phyloP scores from a whole-genome alignment of 37 sponge, comb jelly and placozoan genomes.

The Lycopodina hypogea region DNA sequence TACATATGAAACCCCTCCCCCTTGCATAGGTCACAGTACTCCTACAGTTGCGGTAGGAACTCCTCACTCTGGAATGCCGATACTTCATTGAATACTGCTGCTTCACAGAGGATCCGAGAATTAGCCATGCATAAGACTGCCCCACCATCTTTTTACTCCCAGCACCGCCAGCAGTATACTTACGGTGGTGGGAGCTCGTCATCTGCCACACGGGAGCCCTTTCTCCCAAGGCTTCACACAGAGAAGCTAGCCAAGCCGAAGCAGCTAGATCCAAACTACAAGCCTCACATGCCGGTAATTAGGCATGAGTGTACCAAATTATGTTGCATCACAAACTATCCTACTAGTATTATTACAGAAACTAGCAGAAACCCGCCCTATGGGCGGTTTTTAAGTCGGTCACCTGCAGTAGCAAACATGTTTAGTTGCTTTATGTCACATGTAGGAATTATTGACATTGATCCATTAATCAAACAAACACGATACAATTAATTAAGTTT shows the following conservation, averaged over 20 bases:
- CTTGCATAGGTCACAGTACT: constrained; percentile 70
- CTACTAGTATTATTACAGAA: no score
- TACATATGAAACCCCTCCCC: background rate
- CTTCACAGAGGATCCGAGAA: constrained; percentile 28
- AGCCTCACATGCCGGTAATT: constrained; percentile 57
- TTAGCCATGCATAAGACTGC: constrained; percentile 64
- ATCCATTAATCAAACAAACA: no score
- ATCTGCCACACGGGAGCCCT: constrained; percentile 38
- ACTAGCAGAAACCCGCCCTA: no score
- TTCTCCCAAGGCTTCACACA: constrained; percentile 72
- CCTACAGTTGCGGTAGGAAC: constrained; percentile 76
- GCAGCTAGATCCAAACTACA: constrained; percentile 54
- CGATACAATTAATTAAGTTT: no score
- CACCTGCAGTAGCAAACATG: no score
- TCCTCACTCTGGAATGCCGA: constrained; percentile 66
- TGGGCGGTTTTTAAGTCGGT: no score
- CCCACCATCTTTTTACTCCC: constrained; percentile 38
- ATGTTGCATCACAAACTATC: no score
- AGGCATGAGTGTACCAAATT: no score
- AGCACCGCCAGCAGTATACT: constrained; percentile 56
- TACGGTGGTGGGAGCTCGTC: constrained; percentile 85
- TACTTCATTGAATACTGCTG: constrained; percentile 25
- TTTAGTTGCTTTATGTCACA: no score
- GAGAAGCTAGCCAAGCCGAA: constrained; percentile 76
- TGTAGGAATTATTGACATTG: no score